Evolutionary conservation across 2,113 vertebrate species (phyloP).

Genomic region (Bubalus kerabau): DNA sequence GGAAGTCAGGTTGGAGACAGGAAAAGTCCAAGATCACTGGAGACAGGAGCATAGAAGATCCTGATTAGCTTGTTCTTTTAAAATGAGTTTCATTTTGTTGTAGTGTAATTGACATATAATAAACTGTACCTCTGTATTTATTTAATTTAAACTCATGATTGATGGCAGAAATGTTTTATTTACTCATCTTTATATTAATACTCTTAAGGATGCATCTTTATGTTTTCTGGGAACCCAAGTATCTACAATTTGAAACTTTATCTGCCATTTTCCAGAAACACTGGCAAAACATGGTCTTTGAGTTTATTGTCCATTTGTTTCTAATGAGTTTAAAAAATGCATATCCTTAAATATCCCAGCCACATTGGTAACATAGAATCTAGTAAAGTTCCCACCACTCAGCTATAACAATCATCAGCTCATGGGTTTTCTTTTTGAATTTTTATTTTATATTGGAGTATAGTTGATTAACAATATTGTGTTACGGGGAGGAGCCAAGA

Average conservation of each 20-base stretch:
- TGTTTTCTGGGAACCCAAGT: conserved; percentile 21
- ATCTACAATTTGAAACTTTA: background rate
- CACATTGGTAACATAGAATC: background rate
- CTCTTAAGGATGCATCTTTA: background rate
- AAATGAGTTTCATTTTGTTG: background rate
- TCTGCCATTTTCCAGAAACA: background rate
- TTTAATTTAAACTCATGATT: background rate
- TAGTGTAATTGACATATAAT: background rate
- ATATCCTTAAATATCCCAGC: background rate
- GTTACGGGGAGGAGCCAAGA: too few species aligned
- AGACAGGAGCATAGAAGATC: background rate
- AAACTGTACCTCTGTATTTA: background rate
- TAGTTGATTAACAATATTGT: background rate
- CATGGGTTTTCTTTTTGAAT: background rate
- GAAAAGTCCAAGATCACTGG: background rate
- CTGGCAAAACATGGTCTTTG: background rate
- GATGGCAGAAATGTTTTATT: background rate
- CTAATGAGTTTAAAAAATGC: background rate
- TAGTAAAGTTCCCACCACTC: background rate
- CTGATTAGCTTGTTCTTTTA: background rate
- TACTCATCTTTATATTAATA: background rate
- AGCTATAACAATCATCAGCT: background rate
- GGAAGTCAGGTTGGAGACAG: background rate
- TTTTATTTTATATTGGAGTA: background rate
- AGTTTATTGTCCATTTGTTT: conserved; percentile 24